Percentiles rank a stretch among this genome's conserved stretches.
These are phyloP conservation scores for Thumatha senex DNA, from an alignment of 2,888 invertebrate genomes.

Conservation along the genomic window DNA sequence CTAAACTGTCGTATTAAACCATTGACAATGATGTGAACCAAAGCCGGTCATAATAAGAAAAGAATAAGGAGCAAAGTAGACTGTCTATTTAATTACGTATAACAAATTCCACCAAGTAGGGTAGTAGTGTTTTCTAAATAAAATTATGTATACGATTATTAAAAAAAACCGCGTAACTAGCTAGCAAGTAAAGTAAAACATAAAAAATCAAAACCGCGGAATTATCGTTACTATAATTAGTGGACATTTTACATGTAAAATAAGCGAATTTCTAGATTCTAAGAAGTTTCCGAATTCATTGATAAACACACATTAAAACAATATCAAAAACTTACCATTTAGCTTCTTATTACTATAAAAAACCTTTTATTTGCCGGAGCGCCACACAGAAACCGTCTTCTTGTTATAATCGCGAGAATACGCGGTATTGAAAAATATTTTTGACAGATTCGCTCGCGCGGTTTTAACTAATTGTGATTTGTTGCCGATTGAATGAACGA, in stretches of 20 bases:
- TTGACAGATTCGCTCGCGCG: not conserved
- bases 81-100: no score
- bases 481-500: not conserved
- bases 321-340: constrained; percentile 1
- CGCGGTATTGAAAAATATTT: constrained; percentile 3
- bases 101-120: not conserved
- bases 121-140: not conserved
- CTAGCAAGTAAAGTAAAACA: not conserved
- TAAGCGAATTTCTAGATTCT: not conserved
- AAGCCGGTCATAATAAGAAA: not conserved
- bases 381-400: constrained; percentile 2
- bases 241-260: not conserved
- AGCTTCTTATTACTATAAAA: not conserved
- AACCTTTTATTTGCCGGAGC: not conserved
- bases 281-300: not conserved
- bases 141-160: not conserved
- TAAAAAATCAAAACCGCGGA: not conserved
- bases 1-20: no score
- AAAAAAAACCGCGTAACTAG: not conserved
- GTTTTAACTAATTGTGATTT: not conserved
- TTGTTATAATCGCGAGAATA: constrained; percentile 1
- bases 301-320: not conserved
- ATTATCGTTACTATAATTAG: not conserved
- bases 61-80: not conserved
- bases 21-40: not conserved